A percentile compares a stretch with the other conserved stretches of the same genome.
phyloP scores from a whole-genome alignment of 1,140 invertebrate genomes.

The Brachionus calyciflorus region DNA sequence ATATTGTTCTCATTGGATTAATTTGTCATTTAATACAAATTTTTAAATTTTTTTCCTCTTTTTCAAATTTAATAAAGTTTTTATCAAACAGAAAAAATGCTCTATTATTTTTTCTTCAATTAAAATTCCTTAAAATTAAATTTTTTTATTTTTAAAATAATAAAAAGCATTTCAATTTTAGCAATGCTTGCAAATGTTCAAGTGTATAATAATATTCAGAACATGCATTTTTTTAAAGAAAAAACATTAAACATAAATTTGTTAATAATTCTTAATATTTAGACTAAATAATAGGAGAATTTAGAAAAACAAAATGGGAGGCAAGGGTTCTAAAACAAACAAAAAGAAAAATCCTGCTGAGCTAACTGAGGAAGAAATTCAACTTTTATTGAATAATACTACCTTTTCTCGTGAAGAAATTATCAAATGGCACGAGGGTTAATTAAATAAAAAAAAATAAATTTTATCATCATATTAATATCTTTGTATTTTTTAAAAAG shows the following conservation, averaged over 20 bases:
- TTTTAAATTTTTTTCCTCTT: constrained; percentile 11
- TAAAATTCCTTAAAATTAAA: background rate
- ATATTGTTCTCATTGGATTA: constrained; percentile 21
- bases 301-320: constrained; percentile 8
- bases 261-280: no score
- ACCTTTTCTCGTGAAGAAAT: constrained; percentile 60
- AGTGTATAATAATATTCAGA: background rate
- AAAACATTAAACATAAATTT: no score
- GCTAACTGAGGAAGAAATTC: constrained; percentile 55
- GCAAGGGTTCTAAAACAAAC: background rate
- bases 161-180: no score
- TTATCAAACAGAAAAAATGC: background rate
- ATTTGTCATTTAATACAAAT: background rate
- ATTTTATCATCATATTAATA: no score
- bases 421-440: constrained; percentile 61
- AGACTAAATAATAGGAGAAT: no score
- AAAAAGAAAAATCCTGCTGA: constrained; percentile 27
- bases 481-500: no score
- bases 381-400: constrained; percentile 59
- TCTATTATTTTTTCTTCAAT: background rate
- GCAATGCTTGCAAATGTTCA: background rate
- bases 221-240: background rate
- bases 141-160: background rate
- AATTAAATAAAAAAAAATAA: no score
- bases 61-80: background rate